phyloP scores from a whole-genome alignment of 2,888 invertebrate species.

The Drosophila demipolita region DNA sequence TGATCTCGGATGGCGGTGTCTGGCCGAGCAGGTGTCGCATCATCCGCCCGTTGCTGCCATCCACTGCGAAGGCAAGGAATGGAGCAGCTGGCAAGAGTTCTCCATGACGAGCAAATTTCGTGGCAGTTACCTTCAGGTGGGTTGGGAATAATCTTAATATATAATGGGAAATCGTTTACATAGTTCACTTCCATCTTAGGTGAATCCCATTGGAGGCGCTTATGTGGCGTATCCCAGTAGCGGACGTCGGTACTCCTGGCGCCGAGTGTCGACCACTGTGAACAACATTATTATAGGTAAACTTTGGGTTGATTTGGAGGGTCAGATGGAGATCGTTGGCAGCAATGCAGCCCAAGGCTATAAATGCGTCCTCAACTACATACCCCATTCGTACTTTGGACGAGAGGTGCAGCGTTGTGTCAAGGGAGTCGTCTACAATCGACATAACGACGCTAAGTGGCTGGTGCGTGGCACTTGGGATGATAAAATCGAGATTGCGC shows the following conservation, averaged over 20 bases:
- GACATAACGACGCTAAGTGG: constrained; percentile 90
- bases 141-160: constrained; percentile 3
- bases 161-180: not conserved
- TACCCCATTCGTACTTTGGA: constrained; percentile 99
- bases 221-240: constrained; percentile 88
- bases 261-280: constrained; percentile 98
- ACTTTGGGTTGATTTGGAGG: constrained; percentile 99
- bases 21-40: constrained; percentile 99
- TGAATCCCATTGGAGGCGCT: constrained; percentile 90
- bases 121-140: constrained; percentile 97
- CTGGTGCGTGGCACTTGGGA: constrained; percentile 97
- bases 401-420: constrained; percentile 97
- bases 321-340: constrained; percentile 98
- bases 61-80: constrained; percentile 95
- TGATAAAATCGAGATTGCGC: constrained; percentile 96
- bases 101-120: constrained; percentile 99
- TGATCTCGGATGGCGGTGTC: constrained; percentile 97
- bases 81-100: constrained; percentile 99
- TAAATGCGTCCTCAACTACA: constrained; percentile 98
- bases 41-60: constrained; percentile 99
- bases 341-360: constrained; percentile 94
- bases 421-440: constrained; percentile 91
- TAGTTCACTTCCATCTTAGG: constrained; percentile 29
- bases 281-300: constrained; percentile 99
- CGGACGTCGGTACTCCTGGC: constrained; percentile 97